Conservation (phyloP, 2,113 vertebrate genomes). For the Mirza zaza region DNA sequence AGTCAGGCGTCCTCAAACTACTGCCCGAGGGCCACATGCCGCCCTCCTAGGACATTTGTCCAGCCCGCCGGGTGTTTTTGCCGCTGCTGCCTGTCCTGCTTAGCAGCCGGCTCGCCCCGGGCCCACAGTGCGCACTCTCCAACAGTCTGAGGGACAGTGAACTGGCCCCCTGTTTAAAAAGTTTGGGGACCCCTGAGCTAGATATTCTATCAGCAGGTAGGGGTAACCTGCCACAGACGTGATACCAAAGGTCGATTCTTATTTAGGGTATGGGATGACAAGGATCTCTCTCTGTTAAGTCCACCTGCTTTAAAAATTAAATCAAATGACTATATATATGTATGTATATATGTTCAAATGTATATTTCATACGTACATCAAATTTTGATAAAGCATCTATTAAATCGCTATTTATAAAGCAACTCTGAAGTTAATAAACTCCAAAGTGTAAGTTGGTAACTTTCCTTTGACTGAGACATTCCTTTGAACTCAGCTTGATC, state of each 20-base stretch:
- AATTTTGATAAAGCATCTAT: background rate
- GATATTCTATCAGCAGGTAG: background rate
- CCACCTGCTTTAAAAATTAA: background rate
- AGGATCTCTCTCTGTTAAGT: background rate
- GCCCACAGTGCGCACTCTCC: no score
- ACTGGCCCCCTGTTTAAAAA: no score
- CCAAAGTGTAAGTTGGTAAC: background rate
- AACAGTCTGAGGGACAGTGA: no score
- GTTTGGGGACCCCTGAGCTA: background rate
- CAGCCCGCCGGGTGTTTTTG: no score
- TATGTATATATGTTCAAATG: background rate
- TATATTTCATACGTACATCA: background rate
- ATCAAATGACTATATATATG: background rate
- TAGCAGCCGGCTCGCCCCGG: no score
- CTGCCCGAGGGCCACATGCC: no score
- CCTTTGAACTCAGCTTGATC: background rate
- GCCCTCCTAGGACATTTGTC: no score
- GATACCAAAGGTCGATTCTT: background rate
- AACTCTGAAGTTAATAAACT: background rate
- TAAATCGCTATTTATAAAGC: background rate
- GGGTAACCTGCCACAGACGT: background rate
- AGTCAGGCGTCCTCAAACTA: no score
- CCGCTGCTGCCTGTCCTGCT: no score
- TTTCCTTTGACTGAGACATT: constrained; percentile 4
- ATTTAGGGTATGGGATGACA: background rate